Percentiles rank a stretch among this genome's conserved stretches.
These are phyloP conservation scores for Malacosoma neustria DNA, from an alignment of 2,888 invertebrate species.

Conservation along the genomic window DNA sequence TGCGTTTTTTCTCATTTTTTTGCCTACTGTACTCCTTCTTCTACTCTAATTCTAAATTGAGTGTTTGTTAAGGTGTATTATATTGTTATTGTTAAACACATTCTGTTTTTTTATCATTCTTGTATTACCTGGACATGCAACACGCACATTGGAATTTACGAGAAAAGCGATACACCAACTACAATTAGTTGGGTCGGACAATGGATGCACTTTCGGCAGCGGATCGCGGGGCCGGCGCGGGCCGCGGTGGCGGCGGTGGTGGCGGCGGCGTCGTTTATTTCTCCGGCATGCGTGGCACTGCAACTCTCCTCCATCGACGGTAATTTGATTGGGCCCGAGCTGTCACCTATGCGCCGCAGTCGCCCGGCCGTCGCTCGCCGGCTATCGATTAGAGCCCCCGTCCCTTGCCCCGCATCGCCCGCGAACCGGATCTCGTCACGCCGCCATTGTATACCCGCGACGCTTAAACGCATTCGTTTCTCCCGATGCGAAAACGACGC, in stretches of 20 bases:
- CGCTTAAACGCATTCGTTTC: conserved; percentile 76
- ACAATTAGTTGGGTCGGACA: too few relatives aligned
- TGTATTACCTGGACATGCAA: too few relatives aligned
- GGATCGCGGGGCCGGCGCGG: conserved; percentile 25
- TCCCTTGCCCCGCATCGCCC: conserved; percentile 57
- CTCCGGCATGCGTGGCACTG: conserved; percentile 55
- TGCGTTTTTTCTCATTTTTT: too few relatives aligned
- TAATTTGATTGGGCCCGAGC: conserved; percentile 73
- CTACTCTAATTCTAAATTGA: too few relatives aligned
- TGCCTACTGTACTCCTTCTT: too few relatives aligned
- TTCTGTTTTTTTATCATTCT: too few relatives aligned
- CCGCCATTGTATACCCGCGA: conserved; percentile 75
- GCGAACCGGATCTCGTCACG: conserved; percentile 75
- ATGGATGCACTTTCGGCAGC: conserved; percentile 36
- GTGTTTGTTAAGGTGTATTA: too few relatives aligned
- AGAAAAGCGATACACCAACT: too few relatives aligned
- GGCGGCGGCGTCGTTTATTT: conserved; percentile 31
- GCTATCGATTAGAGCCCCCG: conserved; percentile 72
- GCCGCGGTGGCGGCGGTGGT: conserved; percentile 18
- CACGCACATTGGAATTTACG: too few relatives aligned
- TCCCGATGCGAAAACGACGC: conserved; percentile 76
- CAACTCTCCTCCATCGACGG: conserved; percentile 63
- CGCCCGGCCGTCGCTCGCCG: conserved; percentile 72
- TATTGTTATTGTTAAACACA: too few relatives aligned
- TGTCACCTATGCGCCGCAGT: conserved; percentile 74